Conservation (phyloP, 2,113 vertebrate genomes). For the Oceanites oceanicus region DNA sequence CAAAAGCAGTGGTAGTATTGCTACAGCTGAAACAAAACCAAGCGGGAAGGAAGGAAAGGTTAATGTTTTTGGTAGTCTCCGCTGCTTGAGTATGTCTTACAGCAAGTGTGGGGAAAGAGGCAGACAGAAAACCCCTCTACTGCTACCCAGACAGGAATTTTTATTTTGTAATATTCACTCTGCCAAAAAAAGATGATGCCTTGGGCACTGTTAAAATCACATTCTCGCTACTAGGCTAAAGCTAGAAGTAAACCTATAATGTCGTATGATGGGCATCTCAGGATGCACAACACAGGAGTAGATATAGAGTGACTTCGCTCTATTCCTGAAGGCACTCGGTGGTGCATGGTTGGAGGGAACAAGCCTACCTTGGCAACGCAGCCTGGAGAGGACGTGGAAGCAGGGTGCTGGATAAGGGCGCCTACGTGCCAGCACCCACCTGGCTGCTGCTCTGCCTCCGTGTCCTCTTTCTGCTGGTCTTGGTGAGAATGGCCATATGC, state of each 20-base stretch:
- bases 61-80: not conserved
- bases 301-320: not conserved
- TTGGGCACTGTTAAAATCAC: not conserved
- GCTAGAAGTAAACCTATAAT: not conserved
- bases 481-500: fast-evolving
- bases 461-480: not conserved
- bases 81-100: not conserved
- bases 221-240: not conserved
- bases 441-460: not conserved
- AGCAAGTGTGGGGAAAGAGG: not conserved
- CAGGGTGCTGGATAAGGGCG: not conserved
- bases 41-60: not conserved
- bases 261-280: fast-evolving
- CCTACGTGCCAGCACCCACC: not conserved
- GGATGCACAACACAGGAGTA: not conserved
- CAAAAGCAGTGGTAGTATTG: not conserved
- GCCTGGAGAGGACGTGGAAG: not conserved
- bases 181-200: not conserved
- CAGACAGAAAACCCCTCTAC: not conserved
- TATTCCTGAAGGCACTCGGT: fast-evolving
- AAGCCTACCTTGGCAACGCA: not conserved
- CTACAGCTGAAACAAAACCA: not conserved
- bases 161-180: not conserved
- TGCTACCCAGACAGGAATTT: not conserved
- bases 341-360: not conserved